A percentile compares a stretch with the other conserved stretches of the same genome.
Evolutionary conservation across 2,888 invertebrate genomes (phyloP).

Genomic region (Atrina japonica): DNA sequence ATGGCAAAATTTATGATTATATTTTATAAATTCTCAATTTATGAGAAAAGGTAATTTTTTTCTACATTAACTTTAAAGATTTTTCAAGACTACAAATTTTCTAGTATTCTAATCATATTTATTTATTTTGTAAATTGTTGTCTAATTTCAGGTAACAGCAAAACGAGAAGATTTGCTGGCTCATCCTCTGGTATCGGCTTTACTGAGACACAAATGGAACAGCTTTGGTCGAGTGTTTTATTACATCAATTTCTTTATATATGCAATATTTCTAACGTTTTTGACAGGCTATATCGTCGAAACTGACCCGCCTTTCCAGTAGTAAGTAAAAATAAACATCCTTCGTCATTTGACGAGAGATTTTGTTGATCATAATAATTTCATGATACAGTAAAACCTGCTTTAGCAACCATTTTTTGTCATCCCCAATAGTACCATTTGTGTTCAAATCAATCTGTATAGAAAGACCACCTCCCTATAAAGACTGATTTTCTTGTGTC

Average conservation of each 20-base stretch:
- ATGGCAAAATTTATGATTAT: no score
- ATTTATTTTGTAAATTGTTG: not conserved
- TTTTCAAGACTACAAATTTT: no score
- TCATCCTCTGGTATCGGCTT: conserved; percentile 82
- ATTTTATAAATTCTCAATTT: no score
- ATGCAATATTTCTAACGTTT: conserved; percentile 80
- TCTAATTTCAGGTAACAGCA: conserved; percentile 73
- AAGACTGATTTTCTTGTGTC: no score
- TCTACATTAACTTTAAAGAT: no score
- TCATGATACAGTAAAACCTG: no score
- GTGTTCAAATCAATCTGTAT: no score
- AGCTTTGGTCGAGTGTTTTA: conserved; percentile 82
- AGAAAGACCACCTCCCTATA: no score
- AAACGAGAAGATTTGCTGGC: conserved; percentile 81
- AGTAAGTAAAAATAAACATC: conserved; percentile 41
- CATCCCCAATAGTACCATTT: no score
- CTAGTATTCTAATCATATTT: not conserved
- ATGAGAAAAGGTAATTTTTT: no score
- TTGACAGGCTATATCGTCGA: conserved; percentile 81
- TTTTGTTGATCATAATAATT: no score
- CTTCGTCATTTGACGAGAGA: not conserved
- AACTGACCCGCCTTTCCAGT: conserved; percentile 63
- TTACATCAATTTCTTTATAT: conserved; percentile 81
- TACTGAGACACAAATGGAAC: conserved; percentile 82
- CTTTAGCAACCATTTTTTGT: no score